These are phyloP conservation scores for Dallia pectoralis DNA, from an alignment of 2,797 vertebrate species.

Conservation along the genomic window DNA sequence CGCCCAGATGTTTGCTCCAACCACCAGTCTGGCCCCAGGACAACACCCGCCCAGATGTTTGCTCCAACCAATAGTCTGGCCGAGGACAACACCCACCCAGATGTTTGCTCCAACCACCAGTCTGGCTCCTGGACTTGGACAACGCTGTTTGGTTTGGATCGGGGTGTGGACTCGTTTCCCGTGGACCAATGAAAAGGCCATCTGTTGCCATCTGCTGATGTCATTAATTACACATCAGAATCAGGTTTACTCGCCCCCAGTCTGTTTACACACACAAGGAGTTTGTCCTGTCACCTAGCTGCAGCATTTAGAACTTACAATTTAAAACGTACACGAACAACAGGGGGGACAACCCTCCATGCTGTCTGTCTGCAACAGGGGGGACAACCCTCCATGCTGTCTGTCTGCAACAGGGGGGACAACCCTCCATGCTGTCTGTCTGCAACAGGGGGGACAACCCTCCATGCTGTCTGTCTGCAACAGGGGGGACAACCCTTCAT, in stretches of 20 bases:
- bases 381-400: background rate
- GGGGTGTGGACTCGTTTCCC: conserved; percentile 12
- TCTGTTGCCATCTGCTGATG: conserved; percentile 20
- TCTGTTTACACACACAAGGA: too few species aligned
- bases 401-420: background rate
- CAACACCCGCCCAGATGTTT: too few species aligned
- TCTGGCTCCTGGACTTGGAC: background rate
- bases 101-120: background rate
- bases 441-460: background rate
- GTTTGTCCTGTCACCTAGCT: too few species aligned
- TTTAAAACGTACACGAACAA: too few species aligned
- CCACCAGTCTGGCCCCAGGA: too few species aligned
- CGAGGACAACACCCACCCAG: background rate
- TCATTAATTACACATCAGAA: conserved; percentile 25
- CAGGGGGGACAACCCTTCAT: background rate
- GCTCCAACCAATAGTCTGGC: too few species aligned
- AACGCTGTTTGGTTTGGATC: conserved; percentile 29
- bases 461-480: background rate
- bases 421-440: background rate
- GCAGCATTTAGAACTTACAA: too few species aligned
- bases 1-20: too few species aligned
- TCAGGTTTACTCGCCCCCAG: conserved; percentile 2
- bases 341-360: background rate
- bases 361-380: background rate
- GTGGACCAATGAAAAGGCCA: conserved; percentile 20